Base-by-base conservation (phyloP, 2,797 vertebrate genomes). In the Trichosurus vulpecula region DNA sequence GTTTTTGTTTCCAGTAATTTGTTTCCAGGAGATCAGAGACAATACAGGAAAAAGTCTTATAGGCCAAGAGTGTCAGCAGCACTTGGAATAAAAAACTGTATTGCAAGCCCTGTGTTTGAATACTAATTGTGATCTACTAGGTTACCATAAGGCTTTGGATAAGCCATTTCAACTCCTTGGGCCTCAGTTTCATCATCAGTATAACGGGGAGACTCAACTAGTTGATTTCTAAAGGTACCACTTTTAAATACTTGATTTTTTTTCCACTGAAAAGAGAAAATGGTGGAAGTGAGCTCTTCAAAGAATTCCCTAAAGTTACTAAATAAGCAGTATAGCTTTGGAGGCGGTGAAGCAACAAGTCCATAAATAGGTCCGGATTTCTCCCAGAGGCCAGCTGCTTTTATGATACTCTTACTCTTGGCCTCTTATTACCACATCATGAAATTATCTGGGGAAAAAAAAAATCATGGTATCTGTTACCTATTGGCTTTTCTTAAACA, bases 1-100 rank as follows among this genome's bases (percentile, higher is more conserved):
- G n/a, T 74, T 74, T 41, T 47, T 87, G 41, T 87, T 87, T 87
- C 3, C 6, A 87, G 57, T 93, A 95, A 41, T 16, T 92, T 81
- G 53, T 12, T 96, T 19, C 90, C 94, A 54, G 81, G 96, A 92
- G 53, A 4, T 92, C 19, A 93, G 93, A 52, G 52, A 12, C 5
- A 91, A 96, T 31, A n/a, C 10, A 92, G 91, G 30, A 93, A 74
- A 94, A 90, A 54, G 27, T 81, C 92, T 95, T 92, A 89, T 95
- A 93, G 95, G 22, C 12, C 12, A 90, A 22, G 30, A 54, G 22
- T 27, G 22, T 27, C 25, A 47, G 41, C 74, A 51, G 22, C 13
- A 35, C 51, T 25, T 87, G 2, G 25, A 16, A 87, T 51, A 47
- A 87, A 51, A 87, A 87, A 47, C 10, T 51, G 31, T 22, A 81